phyloP scores from a whole-genome alignment of 2,888 invertebrate genomes.

The Fragum sueziense region DNA sequence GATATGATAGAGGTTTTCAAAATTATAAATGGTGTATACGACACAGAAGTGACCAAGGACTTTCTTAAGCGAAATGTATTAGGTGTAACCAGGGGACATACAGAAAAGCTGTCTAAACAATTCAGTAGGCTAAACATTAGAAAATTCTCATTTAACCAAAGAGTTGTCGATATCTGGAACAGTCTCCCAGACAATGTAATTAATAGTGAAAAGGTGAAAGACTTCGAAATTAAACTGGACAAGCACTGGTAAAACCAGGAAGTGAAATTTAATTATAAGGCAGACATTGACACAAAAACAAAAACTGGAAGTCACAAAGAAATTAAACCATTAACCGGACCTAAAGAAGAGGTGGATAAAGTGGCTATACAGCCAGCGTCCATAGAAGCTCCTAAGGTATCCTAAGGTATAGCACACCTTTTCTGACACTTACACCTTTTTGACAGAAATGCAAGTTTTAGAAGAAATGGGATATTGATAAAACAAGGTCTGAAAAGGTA shows the following conservation, averaged over 20 bases:
- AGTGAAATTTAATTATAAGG: background rate
- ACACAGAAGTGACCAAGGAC: background rate
- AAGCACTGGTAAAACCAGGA: background rate
- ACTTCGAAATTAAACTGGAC: background rate
- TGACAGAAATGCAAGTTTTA: too few relatives aligned
- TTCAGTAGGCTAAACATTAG: background rate
- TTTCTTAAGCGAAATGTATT: background rate
- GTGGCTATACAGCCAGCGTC: too few relatives aligned
- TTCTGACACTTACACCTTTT: too few relatives aligned
- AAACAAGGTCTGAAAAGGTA: too few relatives aligned
- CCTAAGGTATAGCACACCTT: too few relatives aligned
- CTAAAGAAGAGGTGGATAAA: too few relatives aligned
- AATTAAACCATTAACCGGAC: too few relatives aligned
- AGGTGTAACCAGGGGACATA: too few relatives aligned
- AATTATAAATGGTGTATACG: constrained; percentile 3
- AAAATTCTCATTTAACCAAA: background rate
- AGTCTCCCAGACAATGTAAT: background rate
- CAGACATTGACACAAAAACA: background rate
- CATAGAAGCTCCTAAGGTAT: too few relatives aligned
- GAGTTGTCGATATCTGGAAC: constrained; percentile 1
- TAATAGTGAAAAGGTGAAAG: background rate
- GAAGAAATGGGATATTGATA: too few relatives aligned
- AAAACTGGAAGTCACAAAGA: too few relatives aligned
- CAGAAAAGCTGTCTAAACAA: too few relatives aligned
- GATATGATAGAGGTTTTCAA: constrained; percentile 18